A percentile compares a stretch with the other conserved stretches of the same genome.
Conservation (phyloP, 2,113 vertebrate species). For the Megaceryle torquata region DNA sequence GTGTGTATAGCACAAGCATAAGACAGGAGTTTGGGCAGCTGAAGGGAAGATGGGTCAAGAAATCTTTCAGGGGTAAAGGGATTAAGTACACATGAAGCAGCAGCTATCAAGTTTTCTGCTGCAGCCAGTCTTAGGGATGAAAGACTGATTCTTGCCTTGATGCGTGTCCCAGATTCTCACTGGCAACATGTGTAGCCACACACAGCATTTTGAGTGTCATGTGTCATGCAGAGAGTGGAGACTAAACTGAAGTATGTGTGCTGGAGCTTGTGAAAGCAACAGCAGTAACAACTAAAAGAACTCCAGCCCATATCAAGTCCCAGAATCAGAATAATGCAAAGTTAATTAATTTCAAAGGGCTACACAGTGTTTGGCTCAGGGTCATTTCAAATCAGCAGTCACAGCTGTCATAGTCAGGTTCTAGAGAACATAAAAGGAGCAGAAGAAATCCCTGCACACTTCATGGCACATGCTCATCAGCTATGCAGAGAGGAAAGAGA, state of each 20-base stretch:
- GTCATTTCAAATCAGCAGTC: background rate
- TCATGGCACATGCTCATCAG: background rate
- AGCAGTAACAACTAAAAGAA: background rate
- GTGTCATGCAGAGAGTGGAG: background rate
- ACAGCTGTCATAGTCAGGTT: background rate
- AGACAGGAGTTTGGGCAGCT: background rate
- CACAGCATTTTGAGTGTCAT: background rate
- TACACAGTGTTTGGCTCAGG: background rate
- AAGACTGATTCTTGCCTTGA: background rate
- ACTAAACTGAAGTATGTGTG: background rate
- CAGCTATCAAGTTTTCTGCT: background rate
- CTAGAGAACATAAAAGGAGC: background rate
- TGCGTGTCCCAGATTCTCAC: background rate
- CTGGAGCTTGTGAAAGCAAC: background rate
- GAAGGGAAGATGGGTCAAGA: background rate
- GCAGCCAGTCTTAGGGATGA: background rate
- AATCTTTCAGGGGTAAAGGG: background rate
- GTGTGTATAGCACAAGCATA: background rate
- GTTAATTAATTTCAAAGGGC: background rate
- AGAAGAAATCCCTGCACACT: background rate
- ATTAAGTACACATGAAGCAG: background rate
- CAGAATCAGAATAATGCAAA: background rate
- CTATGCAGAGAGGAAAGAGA: background rate
- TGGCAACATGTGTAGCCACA: background rate
- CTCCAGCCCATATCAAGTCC: background rate